These are phyloP conservation scores for Eugnorisma glareosa DNA, from an alignment of 2,888 invertebrate species.

Conservation along the genomic window DNA sequence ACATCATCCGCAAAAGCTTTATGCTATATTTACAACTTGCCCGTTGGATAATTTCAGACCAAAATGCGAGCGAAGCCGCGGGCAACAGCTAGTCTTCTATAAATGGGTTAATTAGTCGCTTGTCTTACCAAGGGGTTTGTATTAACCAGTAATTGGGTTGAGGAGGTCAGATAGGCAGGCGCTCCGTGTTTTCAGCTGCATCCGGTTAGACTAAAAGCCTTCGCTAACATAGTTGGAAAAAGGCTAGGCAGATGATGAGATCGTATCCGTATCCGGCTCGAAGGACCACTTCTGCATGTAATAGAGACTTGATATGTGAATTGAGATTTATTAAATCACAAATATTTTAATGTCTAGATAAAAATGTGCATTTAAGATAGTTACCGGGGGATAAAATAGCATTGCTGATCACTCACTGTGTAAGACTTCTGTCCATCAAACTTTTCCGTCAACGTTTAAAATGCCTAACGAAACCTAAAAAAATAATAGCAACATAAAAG, in stretches of 20 bases:
- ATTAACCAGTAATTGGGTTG: background rate
- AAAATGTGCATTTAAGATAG: background rate
- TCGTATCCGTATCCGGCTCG: slow-evolving; percentile 1
- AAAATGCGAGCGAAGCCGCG: no score
- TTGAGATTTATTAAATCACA: background rate
- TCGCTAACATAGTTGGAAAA: background rate
- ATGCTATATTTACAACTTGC: no score
- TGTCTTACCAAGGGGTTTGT: background rate
- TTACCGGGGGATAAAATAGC: background rate
- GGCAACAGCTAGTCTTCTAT: no score
- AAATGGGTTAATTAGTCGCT: background rate
- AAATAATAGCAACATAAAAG: slow-evolving; percentile 67
- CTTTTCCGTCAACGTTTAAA: slow-evolving; percentile 15
- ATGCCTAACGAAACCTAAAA: slow-evolving; percentile 53
- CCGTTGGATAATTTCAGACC: no score
- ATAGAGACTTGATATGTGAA: background rate
- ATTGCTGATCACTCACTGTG: background rate
- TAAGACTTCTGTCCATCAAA: slow-evolving; percentile 29
- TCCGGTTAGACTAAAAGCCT: background rate
- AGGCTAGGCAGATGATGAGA: background rate
- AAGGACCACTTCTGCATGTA: slow-evolving; percentile 1
- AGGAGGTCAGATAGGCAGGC: background rate
- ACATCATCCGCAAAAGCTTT: no score
- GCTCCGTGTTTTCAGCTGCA: background rate
- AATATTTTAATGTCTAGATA: background rate